A percentile compares a stretch with the other conserved stretches of the same genome.
Conservation (phyloP, 2,888 invertebrate species). For the Endotricha flammealis region DNA sequence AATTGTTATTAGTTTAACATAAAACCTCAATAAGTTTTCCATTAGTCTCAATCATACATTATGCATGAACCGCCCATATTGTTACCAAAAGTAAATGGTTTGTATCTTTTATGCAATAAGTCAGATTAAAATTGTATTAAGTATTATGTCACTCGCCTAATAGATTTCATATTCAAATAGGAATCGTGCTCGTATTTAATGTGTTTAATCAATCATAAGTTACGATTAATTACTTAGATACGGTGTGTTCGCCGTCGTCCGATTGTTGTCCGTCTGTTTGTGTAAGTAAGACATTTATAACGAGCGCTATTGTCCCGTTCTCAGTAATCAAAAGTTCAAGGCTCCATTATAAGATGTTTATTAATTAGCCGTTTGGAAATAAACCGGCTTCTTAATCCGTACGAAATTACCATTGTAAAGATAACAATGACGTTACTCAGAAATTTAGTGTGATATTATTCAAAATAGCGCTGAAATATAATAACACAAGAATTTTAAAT, state of each 20-base stretch:
- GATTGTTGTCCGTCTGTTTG: slow-evolving; percentile 49
- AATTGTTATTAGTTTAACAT: slow-evolving; percentile 58
- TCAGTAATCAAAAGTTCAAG: slow-evolving; percentile 71
- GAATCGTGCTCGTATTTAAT: slow-evolving; percentile 71
- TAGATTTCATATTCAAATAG: slow-evolving; percentile 74
- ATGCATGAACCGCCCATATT: slow-evolving; percentile 65
- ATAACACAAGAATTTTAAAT: background rate
- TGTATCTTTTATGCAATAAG: slow-evolving; percentile 64
- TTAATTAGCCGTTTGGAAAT: slow-evolving; percentile 66
- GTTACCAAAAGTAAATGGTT: slow-evolving; percentile 63
- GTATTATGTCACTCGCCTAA: slow-evolving; percentile 71
- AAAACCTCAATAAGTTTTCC: slow-evolving; percentile 57
- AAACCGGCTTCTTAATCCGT: slow-evolving; percentile 52
- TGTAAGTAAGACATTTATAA: slow-evolving; percentile 59
- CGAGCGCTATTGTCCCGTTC: slow-evolving; percentile 67
- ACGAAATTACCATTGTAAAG: slow-evolving; percentile 45
- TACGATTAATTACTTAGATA: slow-evolving; percentile 76
- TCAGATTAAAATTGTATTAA: slow-evolving; percentile 72
- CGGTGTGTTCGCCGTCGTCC: slow-evolving; percentile 49
- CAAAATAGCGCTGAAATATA: slow-evolving; percentile 13
- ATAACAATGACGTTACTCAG: slow-evolving; percentile 56
- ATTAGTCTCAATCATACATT: slow-evolving; percentile 52
- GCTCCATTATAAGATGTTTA: slow-evolving; percentile 62
- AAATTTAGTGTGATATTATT: slow-evolving; percentile 31
- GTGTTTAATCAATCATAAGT: slow-evolving; percentile 76